Conservation (phyloP, 2,888 invertebrate species). For the Ellobium chinense region DNA sequence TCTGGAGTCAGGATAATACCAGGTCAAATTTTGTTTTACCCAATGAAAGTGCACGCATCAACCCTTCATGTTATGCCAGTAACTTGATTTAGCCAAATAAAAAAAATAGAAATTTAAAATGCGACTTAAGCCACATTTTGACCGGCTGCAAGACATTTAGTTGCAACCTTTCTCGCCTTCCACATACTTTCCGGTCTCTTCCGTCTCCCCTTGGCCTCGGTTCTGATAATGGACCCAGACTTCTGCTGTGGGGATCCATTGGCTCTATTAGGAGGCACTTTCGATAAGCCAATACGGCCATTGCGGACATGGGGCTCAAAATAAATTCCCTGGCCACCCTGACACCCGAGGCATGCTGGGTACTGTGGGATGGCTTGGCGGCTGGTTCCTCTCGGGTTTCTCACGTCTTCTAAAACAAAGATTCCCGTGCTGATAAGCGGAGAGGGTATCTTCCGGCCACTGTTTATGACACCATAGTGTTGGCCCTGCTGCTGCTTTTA, state of each 20-base stretch:
- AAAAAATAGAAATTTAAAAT: too few relatives aligned
- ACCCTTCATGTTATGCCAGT: too few relatives aligned
- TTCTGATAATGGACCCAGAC: slow-evolving; percentile 12
- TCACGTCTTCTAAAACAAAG: slow-evolving; percentile 8
- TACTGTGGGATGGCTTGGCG: neutral
- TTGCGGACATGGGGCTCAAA: neutral
- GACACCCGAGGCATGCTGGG: neutral
- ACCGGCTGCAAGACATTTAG: too few relatives aligned
- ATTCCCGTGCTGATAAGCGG: too few relatives aligned
- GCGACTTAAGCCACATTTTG: too few relatives aligned
- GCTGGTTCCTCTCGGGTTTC: neutral
- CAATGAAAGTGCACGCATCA: too few relatives aligned
- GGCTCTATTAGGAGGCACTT: slow-evolving; percentile 36
- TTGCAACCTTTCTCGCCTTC: neutral
- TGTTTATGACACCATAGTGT: too few relatives aligned
- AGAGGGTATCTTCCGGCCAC: too few relatives aligned
- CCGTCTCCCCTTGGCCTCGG: neutral
- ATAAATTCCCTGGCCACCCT: neutral
- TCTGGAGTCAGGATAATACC: too few relatives aligned
- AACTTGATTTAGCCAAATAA: too few relatives aligned
- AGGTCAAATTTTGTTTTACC: too few relatives aligned
- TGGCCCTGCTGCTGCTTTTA: too few relatives aligned
- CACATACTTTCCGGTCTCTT: neutral
- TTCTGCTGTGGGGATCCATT: slow-evolving; percentile 7
- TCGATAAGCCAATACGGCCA: slow-evolving; percentile 28